These are phyloP conservation scores for Apomyelois bistriatella DNA, from an alignment of 2,888 invertebrate species.

Conservation along the genomic window DNA sequence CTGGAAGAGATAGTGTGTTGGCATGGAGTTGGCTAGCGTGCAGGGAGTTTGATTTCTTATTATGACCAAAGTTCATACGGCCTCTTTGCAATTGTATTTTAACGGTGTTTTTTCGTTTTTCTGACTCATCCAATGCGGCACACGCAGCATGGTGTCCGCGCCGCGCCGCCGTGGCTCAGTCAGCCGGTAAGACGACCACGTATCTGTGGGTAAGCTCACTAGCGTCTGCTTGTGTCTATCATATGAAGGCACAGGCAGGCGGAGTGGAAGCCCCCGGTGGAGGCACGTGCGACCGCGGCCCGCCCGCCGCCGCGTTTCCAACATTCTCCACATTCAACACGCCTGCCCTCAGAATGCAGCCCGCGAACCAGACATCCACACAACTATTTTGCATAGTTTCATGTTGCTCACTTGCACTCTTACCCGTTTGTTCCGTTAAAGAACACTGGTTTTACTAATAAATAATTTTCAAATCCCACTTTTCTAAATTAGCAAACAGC, in stretches of 20 bases:
- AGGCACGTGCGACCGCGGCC: slow-evolving; percentile 50
- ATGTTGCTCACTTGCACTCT: slow-evolving; percentile 41
- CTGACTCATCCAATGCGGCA: slow-evolving; percentile 75
- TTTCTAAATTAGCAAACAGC: slow-evolving; percentile 21
- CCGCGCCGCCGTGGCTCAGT: slow-evolving; percentile 50
- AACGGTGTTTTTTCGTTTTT: slow-evolving; percentile 59
- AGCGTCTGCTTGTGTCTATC: neutral
- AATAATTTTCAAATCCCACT: slow-evolving; percentile 20
- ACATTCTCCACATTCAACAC: slow-evolving; percentile 70
- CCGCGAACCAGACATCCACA: slow-evolving; percentile 58
- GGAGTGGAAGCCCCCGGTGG: slow-evolving; percentile 22
- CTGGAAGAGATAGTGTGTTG: slow-evolving; percentile 75
- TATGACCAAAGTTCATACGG: slow-evolving; percentile 28
- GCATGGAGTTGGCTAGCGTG: slow-evolving; percentile 72
- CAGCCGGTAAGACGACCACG: slow-evolving; percentile 52
- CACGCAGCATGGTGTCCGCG: slow-evolving; percentile 64
- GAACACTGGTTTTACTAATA: neutral
- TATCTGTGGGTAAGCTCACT: neutral
- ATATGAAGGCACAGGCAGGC: neutral
- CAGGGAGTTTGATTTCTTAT: slow-evolving; percentile 39
- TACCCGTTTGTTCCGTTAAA: slow-evolving; percentile 20
- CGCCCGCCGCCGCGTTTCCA: slow-evolving; percentile 47
- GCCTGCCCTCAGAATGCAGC: slow-evolving; percentile 68
- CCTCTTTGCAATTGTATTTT: slow-evolving; percentile 43
- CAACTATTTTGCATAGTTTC: slow-evolving; percentile 65